Evolutionary conservation across 2,888 invertebrate species (phyloP), one percentile per base, ranked within the genome.

Genomic region (Melolontha melolontha): DNA sequence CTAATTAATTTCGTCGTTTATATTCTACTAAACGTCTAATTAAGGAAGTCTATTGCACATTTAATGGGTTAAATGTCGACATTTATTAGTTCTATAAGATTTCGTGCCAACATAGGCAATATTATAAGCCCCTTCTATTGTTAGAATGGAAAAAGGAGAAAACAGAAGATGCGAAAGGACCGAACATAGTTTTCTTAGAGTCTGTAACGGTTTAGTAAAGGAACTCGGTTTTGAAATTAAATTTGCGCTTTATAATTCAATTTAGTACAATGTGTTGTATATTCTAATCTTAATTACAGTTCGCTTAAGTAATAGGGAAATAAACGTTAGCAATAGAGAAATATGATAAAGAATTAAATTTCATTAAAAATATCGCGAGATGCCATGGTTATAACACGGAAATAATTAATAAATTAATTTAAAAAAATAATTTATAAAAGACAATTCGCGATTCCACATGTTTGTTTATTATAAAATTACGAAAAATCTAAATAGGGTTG

Each of bases 21-120:
- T 22, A 49, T 49, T 49, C 49, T 17, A 49, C 22, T 49, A 49
- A 49, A 11, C 49, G 49, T 22, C 22, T 49, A 49, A 49, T 49
- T 49, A 22, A n/a, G 49, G 49, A 22, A 16, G 49, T 49, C 11
- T 49, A 49, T 22, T 17, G 10, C 47, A 11, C 47, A 47, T 49
- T 16, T 49, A 49, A 22, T 22, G 11, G 8, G 49, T n/a, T 49
- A 49, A n/a, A 49, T 49, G 49, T 49, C 49, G 49, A 49, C 49
- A 49, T 49, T 49, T 16, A 22, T 49, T 49, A 49, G 34, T 34
- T 34, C 7, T 34, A 6, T 8, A 34, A 34, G 34, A 34, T 34
- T 34, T 6, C 6, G 10, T 34, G 34, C 34, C 34, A 10, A 10
- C 34, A 10, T 5, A 17, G 17, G 22, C 49, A 49, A 11, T 5